These are phyloP conservation scores for Drosophila watanabei DNA, from an alignment of 1,140 invertebrate species.

Conservation along the genomic window DNA sequence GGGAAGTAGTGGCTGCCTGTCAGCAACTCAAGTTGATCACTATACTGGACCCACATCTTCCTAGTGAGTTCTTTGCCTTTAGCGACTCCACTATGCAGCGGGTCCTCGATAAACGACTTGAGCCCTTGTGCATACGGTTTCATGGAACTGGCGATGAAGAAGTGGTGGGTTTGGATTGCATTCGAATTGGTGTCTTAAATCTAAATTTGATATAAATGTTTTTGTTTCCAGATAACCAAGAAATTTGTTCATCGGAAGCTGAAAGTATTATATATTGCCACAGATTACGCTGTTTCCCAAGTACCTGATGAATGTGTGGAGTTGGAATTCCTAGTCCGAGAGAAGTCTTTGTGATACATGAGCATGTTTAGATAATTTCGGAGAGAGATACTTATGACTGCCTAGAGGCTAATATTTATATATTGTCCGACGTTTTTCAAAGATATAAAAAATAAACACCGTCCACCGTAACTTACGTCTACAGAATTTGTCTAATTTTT, in stretches of 20 bases:
- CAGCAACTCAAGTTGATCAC: slow-evolving; percentile 19
- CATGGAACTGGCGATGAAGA: slow-evolving; percentile 10
- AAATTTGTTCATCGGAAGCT: slow-evolving; percentile 30
- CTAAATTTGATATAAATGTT: neutral
- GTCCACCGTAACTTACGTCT: neutral
- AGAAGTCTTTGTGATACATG: slow-evolving; percentile 5
- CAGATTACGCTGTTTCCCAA: slow-evolving; percentile 5
- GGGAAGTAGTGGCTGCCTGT: slow-evolving; percentile 24
- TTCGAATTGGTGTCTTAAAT: neutral
- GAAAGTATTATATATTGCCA: slow-evolving; percentile 4
- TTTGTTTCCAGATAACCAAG: slow-evolving; percentile 16
- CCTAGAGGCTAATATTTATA: neutral
- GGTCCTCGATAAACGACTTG: slow-evolving; percentile 2
- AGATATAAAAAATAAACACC: neutral
- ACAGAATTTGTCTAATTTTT: neutral
- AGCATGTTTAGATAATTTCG: neutral
- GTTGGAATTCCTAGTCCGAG: slow-evolving; percentile 2
- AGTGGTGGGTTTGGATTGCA: slow-evolving; percentile 9
- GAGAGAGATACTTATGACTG: neutral
- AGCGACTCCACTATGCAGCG: slow-evolving; percentile 11
- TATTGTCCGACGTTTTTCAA: neutral
- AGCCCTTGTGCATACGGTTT: slow-evolving; percentile 16
- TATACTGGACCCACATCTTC: slow-evolving; percentile 2
- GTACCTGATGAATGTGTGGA: slow-evolving; percentile 28
- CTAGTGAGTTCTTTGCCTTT: slow-evolving; percentile 16